Evolutionary conservation across 2,888 invertebrate genomes (phyloP).

Genomic region (Bedellia somnulentella): DNA sequence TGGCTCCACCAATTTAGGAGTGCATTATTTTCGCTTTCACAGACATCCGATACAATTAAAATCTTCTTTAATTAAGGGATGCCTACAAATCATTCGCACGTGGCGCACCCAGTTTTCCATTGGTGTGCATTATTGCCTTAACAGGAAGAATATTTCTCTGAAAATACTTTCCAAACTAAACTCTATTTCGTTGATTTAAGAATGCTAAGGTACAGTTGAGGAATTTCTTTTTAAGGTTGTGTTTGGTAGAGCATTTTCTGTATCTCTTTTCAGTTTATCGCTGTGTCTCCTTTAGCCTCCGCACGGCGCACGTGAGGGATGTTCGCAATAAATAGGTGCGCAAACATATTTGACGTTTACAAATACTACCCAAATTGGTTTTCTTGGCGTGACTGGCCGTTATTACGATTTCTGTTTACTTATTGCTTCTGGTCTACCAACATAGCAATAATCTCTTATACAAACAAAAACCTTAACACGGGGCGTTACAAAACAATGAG

Average conservation of each 20-base stretch:
- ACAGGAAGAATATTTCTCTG: constrained; percentile 20
- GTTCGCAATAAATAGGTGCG: constrained; percentile 56
- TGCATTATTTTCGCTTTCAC: constrained; percentile 62
- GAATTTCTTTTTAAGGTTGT: constrained; percentile 37
- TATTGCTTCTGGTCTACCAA: constrained; percentile 23
- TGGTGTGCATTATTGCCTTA: constrained; percentile 40
- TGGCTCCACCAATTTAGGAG: constrained; percentile 39
- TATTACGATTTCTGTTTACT: constrained; percentile 48
- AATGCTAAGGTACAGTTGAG: constrained; percentile 11
- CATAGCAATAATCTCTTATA: no score
- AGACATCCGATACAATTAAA: constrained; percentile 63
- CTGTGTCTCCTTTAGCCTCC: constrained; percentile 57
- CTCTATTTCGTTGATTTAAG: constrained; percentile 23
- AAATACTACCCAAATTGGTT: constrained; percentile 55
- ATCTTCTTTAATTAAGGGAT: constrained; percentile 64
- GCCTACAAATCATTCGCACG: constrained; percentile 61
- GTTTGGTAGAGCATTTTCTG: constrained; percentile 27
- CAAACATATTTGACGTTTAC: constrained; percentile 59
- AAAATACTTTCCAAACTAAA: constrained; percentile 22
- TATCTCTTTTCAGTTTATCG: constrained; percentile 59
- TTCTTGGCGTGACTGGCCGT: constrained; percentile 49
- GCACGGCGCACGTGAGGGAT: constrained; percentile 58
- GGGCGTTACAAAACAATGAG: no score
- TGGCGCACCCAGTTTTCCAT: constrained; percentile 60
- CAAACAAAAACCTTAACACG: no score